Conservation (phyloP, 2,888 invertebrate genomes). For the Heteromurus nitidus region DNA sequence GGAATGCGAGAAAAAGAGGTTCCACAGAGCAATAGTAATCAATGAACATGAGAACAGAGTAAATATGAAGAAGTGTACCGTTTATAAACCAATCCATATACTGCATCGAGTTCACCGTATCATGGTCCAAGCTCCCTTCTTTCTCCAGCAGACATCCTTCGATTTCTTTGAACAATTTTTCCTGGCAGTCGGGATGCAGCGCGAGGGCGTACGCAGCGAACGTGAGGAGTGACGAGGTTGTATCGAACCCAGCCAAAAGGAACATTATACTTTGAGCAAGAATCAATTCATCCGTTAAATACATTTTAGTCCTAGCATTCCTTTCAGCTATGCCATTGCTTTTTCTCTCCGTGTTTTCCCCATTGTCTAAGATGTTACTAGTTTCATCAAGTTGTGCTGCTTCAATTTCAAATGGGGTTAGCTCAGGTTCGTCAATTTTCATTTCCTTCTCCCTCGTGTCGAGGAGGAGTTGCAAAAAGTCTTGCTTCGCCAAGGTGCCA, state of each 20-base stretch:
- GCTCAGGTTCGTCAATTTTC: conserved; percentile 58
- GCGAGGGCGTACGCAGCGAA: conserved; percentile 50
- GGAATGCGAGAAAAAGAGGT: background rate
- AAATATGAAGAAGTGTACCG: conserved; percentile 42
- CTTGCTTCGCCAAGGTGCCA: conserved; percentile 12
- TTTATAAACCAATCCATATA: conserved; percentile 67
- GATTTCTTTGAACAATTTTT: conserved; percentile 49
- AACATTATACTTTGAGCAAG: conserved; percentile 53
- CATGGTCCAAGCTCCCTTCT: conserved; percentile 51
- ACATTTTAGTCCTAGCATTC: conserved; percentile 42
- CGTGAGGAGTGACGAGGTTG: conserved; percentile 27
- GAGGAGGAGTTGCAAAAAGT: conserved; percentile 62
- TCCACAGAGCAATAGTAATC: background rate
- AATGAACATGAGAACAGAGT: conserved; percentile 4
- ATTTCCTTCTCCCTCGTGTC: conserved; percentile 56
- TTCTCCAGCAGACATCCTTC: conserved; percentile 13
- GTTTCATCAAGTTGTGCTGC: conserved; percentile 41
- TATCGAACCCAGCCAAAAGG: conserved; percentile 52
- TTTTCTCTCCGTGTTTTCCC: background rate
- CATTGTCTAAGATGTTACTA: conserved; percentile 7
- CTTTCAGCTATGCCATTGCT: conserved; percentile 20
- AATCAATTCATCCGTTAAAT: conserved; percentile 60
- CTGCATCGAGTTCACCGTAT: conserved; percentile 55
- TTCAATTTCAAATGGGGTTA: conserved; percentile 42
- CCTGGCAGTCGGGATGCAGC: conserved; percentile 59